Evolutionary conservation across 2,888 invertebrate genomes (phyloP), one percentile per base, ranked within the genome.

Genomic region (Cryptocheilus praepositus): DNA sequence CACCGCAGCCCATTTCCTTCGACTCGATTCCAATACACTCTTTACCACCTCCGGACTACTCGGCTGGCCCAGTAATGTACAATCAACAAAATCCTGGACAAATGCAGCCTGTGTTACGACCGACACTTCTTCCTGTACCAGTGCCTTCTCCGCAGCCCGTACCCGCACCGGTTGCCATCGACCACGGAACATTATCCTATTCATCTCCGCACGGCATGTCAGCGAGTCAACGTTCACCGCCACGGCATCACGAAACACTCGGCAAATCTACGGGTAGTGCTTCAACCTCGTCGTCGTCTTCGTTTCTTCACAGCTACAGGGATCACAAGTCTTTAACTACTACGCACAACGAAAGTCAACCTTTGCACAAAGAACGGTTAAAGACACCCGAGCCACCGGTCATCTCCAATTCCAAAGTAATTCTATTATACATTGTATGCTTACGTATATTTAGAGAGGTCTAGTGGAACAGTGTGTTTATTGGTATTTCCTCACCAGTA

Each of bases 391-490:
- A 88, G 65, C 89, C 89, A 36, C 89, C 89, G 3, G 84, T 88
- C 81, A 89, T 89, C 75, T 89, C 88, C 15, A 81, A 85, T 67
- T 71, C 80, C 61, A 87, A 89, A 88, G 88, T 89, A 89, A 88
- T 82, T 81, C 61, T 45, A 61, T 65, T 70, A 56, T 25, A 49
- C 58, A 67, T 19, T 18, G 51, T 70, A 58, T 3, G 44, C 52
- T 28, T 16, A 66, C 57, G 66, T 54, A 44, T 49, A 0, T 3
- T 65, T 43, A 28, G 0, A n/a, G 16, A 2, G 8, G 49, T 36
- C 7, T 11, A 36, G 36, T 36, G 36, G 36, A 11, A 36, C 36
- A 36, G 8, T 36, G 7, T 36, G 36, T 11, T 36, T 36, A 36
- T 36, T 11, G 36, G 36, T 36, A 11, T 36, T 36, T 36, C 11